Conservation (phyloP, 2,797 vertebrate genomes). For the Enteromius thamalakanensis region DNA sequence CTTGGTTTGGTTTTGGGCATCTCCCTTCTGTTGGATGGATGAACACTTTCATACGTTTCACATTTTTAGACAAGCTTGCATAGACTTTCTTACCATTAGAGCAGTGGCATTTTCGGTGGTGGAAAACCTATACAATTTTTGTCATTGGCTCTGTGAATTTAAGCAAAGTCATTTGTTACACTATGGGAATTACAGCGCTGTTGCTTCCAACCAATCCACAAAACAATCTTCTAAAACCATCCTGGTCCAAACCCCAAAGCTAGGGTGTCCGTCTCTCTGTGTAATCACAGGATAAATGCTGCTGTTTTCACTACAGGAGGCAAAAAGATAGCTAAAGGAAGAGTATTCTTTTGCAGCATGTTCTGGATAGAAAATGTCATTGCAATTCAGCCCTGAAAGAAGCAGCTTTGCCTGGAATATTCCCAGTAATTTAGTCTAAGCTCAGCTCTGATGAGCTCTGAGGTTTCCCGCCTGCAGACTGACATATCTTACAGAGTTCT, state of each 20-base stretch:
- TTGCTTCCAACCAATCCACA: slow-evolving; percentile 35
- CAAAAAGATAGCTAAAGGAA: slow-evolving; percentile 44
- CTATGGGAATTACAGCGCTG: slow-evolving; percentile 27
- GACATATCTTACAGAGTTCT: slow-evolving; percentile 15
- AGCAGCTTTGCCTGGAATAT: slow-evolving; percentile 36
- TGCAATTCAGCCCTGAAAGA: slow-evolving; percentile 50
- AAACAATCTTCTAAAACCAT: slow-evolving; percentile 41
- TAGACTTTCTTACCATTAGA: not conserved
- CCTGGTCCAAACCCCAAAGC: slow-evolving; percentile 37
- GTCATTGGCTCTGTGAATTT: slow-evolving; percentile 12
- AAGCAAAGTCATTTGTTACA: slow-evolving; percentile 17
- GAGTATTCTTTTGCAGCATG: slow-evolving; percentile 46
- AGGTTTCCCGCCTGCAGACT: slow-evolving; percentile 18
- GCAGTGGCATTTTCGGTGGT: not conserved
- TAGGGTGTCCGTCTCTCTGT: not conserved
- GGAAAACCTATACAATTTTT: not conserved
- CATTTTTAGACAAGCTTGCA: not conserved
- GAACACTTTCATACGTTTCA: not conserved
- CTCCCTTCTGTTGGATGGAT: not conserved
- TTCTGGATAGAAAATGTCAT: slow-evolving; percentile 57
- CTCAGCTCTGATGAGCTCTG: slow-evolving; percentile 28
- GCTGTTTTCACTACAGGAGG: slow-evolving; percentile 30
- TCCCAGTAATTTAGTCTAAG: slow-evolving; percentile 40
- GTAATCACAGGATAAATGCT: slow-evolving; percentile 31
- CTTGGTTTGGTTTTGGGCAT: not conserved